Conservation (phyloP, 2,888 invertebrate species). For the Folsomia candida region DNA sequence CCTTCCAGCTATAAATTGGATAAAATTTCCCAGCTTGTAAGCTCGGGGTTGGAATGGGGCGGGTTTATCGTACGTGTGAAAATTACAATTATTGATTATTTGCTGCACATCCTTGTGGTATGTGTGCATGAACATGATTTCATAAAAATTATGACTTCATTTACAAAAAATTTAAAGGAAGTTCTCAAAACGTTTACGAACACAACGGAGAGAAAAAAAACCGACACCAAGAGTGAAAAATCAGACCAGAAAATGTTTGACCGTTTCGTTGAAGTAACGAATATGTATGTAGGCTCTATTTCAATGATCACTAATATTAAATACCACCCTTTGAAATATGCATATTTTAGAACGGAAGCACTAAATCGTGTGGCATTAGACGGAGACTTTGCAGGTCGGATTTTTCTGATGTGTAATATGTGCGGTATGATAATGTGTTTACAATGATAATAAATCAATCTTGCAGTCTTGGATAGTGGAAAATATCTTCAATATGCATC, state of each 20-base stretch:
- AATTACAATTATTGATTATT: background rate
- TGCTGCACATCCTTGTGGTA: no score
- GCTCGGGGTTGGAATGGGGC: conserved; percentile 48
- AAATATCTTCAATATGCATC: conserved; percentile 42
- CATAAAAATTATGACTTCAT: no score
- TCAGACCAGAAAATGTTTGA: conserved; percentile 41
- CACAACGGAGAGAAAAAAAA: conserved; percentile 22
- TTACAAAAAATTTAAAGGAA: conserved; percentile 36
- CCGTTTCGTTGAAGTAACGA: conserved; percentile 26
- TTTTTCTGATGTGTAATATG: no score
- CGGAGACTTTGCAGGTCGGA: conserved; percentile 48
- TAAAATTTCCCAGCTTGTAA: conserved; percentile 34
- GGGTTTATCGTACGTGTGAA: conserved; percentile 27
- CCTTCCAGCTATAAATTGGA: conserved; percentile 44
- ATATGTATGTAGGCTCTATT: background rate
- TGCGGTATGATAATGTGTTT: no score
- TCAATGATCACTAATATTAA: conserved; percentile 25
- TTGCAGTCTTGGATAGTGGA: conserved; percentile 40
- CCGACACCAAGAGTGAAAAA: background rate
- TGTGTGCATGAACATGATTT: no score
- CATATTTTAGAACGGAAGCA: no score
- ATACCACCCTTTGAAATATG: no score
- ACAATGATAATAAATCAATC: no score
- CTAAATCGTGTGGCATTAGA: conserved; percentile 44
- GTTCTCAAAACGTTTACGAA: conserved; percentile 45